Evolutionary conservation across 2,113 vertebrate species (phyloP), one percentile per base, ranked within the genome.

Genomic region (Cephalopholis sonnerati): DNA sequence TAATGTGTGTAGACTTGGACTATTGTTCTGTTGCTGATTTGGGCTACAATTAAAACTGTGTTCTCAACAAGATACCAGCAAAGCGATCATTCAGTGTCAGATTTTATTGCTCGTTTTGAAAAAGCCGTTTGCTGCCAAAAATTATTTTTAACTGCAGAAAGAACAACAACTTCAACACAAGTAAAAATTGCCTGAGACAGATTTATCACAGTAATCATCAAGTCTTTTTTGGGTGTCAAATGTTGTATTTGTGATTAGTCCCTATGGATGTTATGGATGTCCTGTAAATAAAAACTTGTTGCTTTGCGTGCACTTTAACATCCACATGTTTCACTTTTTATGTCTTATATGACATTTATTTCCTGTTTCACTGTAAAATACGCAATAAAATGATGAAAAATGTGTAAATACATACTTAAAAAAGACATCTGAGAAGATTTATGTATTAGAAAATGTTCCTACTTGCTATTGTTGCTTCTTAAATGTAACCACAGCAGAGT

Each of bases 1-100:
- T 67, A 67, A 64, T 44, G 55, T 59, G 24, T 27, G 57, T 6
- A 55, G 25, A 27, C 24, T 32, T 41, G 18, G 24, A 18, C 32
- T 36, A 29, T 29, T 80, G 57, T 64, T 84, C 29, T 66, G 50
- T 55, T 64, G 50, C 55, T 68, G 29, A 15, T 53, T 61, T 41
- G n/a, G 8, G 32, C 36, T 36, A 9, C 39, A 65, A 72, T 63
- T 59, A 51, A 63, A 74, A 58, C 11, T 36, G 39, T 29, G 29
- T 9, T 78, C 55, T 27, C 10, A 12, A 27, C n/a, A 20, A 85
- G 44, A 20, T 10, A 61, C n/a, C 20, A 62, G 41, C 3, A 3
- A 41, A 44, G 55, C 6, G 12, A 24, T 39, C 0, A 4, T 44
- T 69, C 24, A 32, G 39, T 25, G 36, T 50, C 22, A 8, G 9